Conservation (phyloP, 2,797 vertebrate genomes). For the Botia kubotai region DNA sequence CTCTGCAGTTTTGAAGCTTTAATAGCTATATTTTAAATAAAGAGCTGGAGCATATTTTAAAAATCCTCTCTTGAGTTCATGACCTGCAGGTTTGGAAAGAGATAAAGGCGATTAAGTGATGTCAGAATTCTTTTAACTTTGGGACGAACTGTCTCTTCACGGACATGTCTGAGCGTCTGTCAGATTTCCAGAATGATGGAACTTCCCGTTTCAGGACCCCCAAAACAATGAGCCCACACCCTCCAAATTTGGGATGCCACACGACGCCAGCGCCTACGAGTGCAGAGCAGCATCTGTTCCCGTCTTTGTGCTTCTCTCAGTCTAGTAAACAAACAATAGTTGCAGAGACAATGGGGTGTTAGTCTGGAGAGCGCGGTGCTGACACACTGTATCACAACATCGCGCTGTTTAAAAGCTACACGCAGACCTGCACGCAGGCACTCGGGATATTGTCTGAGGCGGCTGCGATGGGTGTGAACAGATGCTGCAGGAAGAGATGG, state of each 20-base stretch:
- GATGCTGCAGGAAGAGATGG: conserved; percentile 48
- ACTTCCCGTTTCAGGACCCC: conserved; percentile 24
- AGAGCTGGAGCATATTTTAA: neutral
- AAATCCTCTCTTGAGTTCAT: neutral
- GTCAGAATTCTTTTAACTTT: neutral
- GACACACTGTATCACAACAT: conserved; percentile 46
- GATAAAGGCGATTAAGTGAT: neutral
- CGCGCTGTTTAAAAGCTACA: conserved; percentile 36
- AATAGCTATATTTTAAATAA: too few relatives aligned
- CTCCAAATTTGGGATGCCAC: conserved; percentile 54
- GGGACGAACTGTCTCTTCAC: too few relatives aligned
- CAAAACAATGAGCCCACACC: conserved; percentile 55
- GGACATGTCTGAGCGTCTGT: neutral
- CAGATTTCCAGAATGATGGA: conserved; percentile 14
- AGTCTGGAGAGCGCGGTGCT: conserved; percentile 39
- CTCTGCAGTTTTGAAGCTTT: too few relatives aligned
- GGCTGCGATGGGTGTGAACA: conserved; percentile 22
- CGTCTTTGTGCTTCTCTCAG: conserved; percentile 54
- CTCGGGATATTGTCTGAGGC: conserved; percentile 29
- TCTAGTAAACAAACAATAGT: conserved; percentile 63
- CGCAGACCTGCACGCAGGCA: conserved; percentile 35
- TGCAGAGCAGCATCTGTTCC: conserved; percentile 49
- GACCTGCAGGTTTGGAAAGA: neutral
- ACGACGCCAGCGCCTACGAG: conserved; percentile 52
- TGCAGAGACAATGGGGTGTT: conserved; percentile 58